phyloP scores from a whole-genome alignment of 2,113 vertebrate species.

The Ploceus nigricollis region DNA sequence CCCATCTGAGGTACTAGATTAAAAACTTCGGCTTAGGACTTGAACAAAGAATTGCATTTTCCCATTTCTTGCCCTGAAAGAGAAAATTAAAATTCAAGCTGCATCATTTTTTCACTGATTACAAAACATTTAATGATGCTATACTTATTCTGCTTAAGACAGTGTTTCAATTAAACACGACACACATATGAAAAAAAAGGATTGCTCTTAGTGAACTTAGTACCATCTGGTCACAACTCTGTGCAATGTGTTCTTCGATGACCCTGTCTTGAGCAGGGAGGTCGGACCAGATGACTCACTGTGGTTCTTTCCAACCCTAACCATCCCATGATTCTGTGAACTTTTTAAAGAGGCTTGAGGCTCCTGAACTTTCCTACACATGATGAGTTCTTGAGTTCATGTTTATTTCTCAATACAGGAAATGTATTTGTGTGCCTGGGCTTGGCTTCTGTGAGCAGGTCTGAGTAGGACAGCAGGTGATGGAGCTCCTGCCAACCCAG shows the following conservation, averaged over 20 bases:
- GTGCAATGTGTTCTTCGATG: background rate
- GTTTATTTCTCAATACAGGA: background rate
- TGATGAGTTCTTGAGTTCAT: accelerated
- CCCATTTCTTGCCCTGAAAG: background rate
- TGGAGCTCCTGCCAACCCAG: background rate
- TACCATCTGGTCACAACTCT: background rate
- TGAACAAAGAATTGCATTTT: background rate
- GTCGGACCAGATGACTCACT: background rate
- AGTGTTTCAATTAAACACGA: background rate
- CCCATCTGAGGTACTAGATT: background rate
- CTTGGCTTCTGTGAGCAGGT: background rate
- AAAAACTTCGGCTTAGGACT: background rate
- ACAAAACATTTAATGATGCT: background rate
- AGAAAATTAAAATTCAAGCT: background rate
- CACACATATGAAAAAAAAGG: too few species aligned
- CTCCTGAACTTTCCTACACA: background rate
- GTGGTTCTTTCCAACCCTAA: background rate
- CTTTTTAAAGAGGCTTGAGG: background rate
- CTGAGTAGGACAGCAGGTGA: background rate
- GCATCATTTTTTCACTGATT: background rate
- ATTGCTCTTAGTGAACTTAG: background rate
- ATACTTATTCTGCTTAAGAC: background rate
- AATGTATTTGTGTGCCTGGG: background rate
- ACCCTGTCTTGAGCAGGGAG: background rate
- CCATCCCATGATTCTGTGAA: background rate